Evolutionary conservation across 2,113 vertebrate genomes (phyloP).

Genomic region (Eptesicus fuscus): DNA sequence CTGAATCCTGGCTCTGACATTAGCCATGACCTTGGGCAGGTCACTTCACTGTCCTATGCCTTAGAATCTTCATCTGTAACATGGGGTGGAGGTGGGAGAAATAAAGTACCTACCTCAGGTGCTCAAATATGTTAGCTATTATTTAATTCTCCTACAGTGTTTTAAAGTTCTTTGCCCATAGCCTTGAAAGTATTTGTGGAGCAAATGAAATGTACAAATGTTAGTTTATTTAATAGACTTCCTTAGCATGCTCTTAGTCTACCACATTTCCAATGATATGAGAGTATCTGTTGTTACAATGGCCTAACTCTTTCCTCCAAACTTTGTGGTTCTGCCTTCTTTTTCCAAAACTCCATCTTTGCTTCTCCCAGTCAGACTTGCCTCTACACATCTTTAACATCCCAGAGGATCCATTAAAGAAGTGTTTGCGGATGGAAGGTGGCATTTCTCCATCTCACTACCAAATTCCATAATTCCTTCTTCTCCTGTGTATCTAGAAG

Average conservation of each 20-base stretch:
- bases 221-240: not conserved
- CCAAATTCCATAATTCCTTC: not conserved
- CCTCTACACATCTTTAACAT: not conserved
- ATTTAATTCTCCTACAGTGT: not conserved
- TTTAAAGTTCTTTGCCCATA: not conserved
- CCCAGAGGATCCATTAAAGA: not conserved
- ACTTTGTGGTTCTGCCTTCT: not conserved
- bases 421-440: not conserved
- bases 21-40: not conserved
- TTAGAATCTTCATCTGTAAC: slow-evolving; percentile 12
- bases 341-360: not conserved
- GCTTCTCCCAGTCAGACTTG: not conserved
- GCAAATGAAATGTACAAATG: not conserved
- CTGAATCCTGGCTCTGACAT: not conserved
- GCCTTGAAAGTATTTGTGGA: not conserved
- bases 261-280: not conserved
- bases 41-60: not conserved
- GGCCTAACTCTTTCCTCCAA: not conserved
- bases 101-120: not conserved
- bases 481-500: not conserved
- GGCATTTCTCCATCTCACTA: not conserved
- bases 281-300: not conserved
- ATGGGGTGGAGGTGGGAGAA: not conserved
- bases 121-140: not conserved
- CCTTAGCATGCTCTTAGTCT: not conserved